Evolutionary conservation across 2,888 invertebrate genomes (phyloP).

Genomic region (Temnothorax rugatulus): DNA sequence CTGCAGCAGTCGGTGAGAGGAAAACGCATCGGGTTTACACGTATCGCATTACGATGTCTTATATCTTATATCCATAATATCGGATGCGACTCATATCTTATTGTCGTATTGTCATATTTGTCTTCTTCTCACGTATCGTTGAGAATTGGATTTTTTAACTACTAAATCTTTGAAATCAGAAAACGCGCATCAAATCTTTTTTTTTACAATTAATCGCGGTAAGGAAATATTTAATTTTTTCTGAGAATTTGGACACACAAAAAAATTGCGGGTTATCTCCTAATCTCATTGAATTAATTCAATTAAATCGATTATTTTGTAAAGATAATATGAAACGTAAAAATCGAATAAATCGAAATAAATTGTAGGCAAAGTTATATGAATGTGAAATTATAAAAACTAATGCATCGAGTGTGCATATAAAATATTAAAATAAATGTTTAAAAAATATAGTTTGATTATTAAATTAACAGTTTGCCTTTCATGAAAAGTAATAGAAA

Average conservation of each 20-base stretch:
- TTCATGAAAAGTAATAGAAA: neutral
- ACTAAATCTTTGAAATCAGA: conserved; percentile 3
- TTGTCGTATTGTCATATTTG: neutral
- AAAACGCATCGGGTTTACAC: conserved; percentile 33
- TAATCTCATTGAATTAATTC: neutral
- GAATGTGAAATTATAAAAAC: neutral
- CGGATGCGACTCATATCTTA: neutral
- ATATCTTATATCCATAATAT: neutral
- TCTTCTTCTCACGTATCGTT: neutral
- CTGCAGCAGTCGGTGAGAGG: neutral
- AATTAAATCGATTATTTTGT: neutral
- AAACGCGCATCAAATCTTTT: neutral
- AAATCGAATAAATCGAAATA: neutral
- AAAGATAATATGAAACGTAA: neutral
- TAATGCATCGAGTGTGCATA: neutral
- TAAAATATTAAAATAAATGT: neutral
- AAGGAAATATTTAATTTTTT: neutral
- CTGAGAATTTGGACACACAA: too few species aligned
- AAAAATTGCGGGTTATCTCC: neutral
- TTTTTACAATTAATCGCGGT: neutral
- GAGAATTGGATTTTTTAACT: neutral
- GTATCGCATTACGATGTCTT: conserved; percentile 11
- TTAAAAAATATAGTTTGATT: neutral
- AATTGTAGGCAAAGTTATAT: neutral
- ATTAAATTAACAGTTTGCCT: neutral